Percentiles rank a stretch among this genome's conserved stretches.
phyloP scores from a whole-genome alignment of 2,113 vertebrate species.

The Egretta garzetta region DNA sequence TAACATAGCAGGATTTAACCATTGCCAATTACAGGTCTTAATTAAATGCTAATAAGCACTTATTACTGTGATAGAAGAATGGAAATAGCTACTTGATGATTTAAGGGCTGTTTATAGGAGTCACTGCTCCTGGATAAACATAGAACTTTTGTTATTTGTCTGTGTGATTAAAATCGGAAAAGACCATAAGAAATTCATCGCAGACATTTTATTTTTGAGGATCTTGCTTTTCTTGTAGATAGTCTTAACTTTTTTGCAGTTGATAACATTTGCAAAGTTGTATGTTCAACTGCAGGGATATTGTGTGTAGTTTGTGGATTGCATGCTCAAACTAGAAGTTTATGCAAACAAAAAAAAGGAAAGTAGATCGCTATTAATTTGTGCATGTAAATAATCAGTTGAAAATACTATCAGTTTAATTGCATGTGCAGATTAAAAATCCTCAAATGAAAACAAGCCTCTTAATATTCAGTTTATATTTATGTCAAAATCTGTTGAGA shows the following conservation, averaged over 20 bases:
- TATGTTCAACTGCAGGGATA: not conserved
- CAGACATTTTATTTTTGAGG: not conserved
- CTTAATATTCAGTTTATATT: not conserved
- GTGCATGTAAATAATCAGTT: not conserved
- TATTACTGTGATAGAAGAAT: not conserved
- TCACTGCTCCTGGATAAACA: not conserved
- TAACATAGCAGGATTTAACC: not conserved
- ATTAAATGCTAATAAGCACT: not conserved
- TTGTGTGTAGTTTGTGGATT: not conserved
- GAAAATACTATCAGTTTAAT: not conserved
- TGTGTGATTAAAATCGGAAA: not conserved
- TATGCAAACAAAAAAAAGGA: not conserved
- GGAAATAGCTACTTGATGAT: not conserved
- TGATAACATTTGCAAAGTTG: not conserved
- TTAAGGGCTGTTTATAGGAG: not conserved
- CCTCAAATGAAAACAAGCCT: not conserved
- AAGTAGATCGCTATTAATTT: not conserved
- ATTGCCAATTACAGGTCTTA: not conserved
- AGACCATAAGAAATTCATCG: not conserved
- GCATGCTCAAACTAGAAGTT: not conserved
- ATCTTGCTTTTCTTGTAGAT: not conserved
- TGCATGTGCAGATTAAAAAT: not conserved
- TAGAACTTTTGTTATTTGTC: not conserved
- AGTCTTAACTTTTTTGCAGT: not conserved
- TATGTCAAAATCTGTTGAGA: not conserved